Base-by-base conservation (phyloP, 2,797 vertebrate genomes). In the Sparidentex hasta region DNA sequence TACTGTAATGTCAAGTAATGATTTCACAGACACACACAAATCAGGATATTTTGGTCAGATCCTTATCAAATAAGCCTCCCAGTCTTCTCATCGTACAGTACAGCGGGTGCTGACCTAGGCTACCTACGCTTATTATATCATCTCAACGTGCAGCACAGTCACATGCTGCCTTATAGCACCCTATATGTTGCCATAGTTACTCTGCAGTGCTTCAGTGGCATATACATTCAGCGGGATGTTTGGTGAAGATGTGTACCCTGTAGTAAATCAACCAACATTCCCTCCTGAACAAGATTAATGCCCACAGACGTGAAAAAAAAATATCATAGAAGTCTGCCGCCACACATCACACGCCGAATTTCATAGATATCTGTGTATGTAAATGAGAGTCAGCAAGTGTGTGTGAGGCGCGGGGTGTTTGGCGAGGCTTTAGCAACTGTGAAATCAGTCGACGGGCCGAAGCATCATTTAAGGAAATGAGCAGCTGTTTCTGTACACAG, bases 171-270 rank as follows among this genome's bases (percentile, higher is more conserved):
- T 84, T 79, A 80, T 52, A 68, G 76, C 73, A 73, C 62, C 82
- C 33, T 78, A 85, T 82, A 83, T 80, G 92, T 93, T 94, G 74
- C 92, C 90, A 92, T 93, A 77, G 92, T 89, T 86, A 94, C 91
- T 20, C 71, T 47, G 84, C 82, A 76, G 76, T 6, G 16, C 71
- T 50, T 70, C 63, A 65, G 68, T 7, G 21, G 50, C 25, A 4
- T 73, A 59, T 86, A 81, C 27, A 69, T 75, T 83, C 56, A 81
- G 82, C 52, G 86, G 74, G 29, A 81, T 77, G 56, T 64, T 68
- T 67, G 59, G 7, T 18, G 50, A 51, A 50, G 66, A 71, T 9
- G 23, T 78, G 57, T 48, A 78, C 21, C 54, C 46, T 43, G 23
- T 33, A 59, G 71, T 38, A 74, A 27, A 55, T 52, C 5, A 64